These are phyloP conservation scores for Caradrina clavipalpis DNA, from an alignment of 2,888 invertebrate species.

Conservation along the genomic window DNA sequence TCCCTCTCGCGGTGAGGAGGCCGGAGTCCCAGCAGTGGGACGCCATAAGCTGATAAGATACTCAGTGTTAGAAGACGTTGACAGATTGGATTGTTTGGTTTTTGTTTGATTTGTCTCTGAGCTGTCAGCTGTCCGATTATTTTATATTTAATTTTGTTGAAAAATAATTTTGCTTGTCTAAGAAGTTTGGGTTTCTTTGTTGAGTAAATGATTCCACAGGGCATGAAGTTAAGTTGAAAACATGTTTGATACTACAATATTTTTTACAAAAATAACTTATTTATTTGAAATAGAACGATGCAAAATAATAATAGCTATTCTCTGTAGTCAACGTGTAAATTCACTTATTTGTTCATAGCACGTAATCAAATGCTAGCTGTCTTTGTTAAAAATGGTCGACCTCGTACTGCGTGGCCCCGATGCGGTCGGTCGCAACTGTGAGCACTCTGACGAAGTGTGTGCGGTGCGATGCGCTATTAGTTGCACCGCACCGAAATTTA, in stretches of 20 bases:
- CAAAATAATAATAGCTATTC: not conserved
- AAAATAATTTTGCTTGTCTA: not conserved
- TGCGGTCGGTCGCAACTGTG: not conserved
- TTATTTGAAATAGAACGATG: not conserved
- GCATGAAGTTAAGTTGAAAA: not conserved
- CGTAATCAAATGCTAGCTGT: not conserved
- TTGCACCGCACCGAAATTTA: conserved; percentile 28
- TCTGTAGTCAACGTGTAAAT: not conserved
- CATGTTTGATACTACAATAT: no score
- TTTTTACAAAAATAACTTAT: not conserved
- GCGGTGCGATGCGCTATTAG: conserved; percentile 28
- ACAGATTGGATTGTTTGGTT: conserved; percentile 17
- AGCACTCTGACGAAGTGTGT: conserved; percentile 21
- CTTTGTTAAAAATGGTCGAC: not conserved
- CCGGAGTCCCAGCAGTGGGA: not conserved
- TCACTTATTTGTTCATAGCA: not conserved
- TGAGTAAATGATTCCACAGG: no score
- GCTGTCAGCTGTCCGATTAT: not conserved
- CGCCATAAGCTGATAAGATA: no score
- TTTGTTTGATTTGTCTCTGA: conserved; percentile 4
- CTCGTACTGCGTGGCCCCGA: not conserved
- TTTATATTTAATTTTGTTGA: not conserved
- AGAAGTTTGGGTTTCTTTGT: no score
- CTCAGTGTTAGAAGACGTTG: not conserved
- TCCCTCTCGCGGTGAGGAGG: not conserved